Evolutionary conservation across 1,140 invertebrate genomes (phyloP).

Genomic region (Cherax destructor): DNA sequence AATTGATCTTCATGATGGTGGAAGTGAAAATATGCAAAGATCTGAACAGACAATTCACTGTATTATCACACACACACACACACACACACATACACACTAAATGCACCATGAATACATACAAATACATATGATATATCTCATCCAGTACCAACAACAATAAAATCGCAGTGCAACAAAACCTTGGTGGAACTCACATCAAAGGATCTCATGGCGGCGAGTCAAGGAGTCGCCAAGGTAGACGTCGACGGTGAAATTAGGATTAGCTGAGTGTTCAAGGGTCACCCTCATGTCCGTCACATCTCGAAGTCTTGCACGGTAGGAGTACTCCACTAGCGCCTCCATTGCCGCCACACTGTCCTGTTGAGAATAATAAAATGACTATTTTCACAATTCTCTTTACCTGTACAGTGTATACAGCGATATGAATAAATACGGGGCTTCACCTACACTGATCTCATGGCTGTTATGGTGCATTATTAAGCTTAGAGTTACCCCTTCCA

Average conservation of each 20-base stretch:
- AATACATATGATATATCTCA: neutral
- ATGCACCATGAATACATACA: neutral
- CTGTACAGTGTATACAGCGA: too few relatives aligned
- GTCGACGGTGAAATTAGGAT: slow-evolving; percentile 67
- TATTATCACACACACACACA: neutral
- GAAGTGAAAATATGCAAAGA: too few relatives aligned
- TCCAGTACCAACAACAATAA: too few relatives aligned
- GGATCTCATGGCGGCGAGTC: slow-evolving; percentile 60
- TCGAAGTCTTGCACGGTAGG: slow-evolving; percentile 78
- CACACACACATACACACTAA: neutral
- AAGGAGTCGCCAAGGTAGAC: slow-evolving; percentile 50
- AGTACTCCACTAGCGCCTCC: slow-evolving; percentile 80
- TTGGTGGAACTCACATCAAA: slow-evolving; percentile 53
- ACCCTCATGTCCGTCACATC: slow-evolving; percentile 80
- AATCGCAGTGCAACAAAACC: neutral
- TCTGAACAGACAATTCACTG: too few relatives aligned
- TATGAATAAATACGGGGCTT: too few relatives aligned
- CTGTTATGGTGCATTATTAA: too few relatives aligned
- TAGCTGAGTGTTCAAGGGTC: slow-evolving; percentile 71
- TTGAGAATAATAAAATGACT: neutral
- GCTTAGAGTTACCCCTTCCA: too few relatives aligned
- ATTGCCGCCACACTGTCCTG: slow-evolving; percentile 79
- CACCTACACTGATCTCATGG: too few relatives aligned
- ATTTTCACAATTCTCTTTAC: too few relatives aligned
- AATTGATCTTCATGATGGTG: too few relatives aligned